phyloP scores from a whole-genome alignment of 2,888 invertebrate species.

The Mesorhabditis belari region DNA sequence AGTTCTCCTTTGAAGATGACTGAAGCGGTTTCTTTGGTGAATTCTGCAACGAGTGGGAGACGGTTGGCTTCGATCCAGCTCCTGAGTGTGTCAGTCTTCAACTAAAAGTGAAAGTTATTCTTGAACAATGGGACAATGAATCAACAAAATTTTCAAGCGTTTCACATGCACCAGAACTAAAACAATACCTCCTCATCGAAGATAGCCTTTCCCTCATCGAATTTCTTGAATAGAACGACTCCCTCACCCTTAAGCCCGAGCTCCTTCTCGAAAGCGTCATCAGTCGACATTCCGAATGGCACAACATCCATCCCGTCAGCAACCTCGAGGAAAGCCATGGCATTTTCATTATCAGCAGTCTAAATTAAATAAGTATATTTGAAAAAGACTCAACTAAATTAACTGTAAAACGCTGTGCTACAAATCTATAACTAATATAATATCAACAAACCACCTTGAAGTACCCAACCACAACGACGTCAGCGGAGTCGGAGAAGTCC shows the following conservation, averaged over 20 bases:
- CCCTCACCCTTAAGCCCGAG: slow-evolving; percentile 30
- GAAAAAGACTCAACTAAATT: too few species aligned
- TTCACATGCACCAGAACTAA: too few species aligned
- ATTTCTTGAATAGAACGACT: slow-evolving; percentile 63
- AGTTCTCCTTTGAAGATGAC: slow-evolving; percentile 95
- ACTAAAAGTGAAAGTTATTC: too few species aligned
- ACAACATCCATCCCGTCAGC: slow-evolving; percentile 76
- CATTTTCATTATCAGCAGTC: slow-evolving; percentile 70
- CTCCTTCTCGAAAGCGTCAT: slow-evolving; percentile 70
- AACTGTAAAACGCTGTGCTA: too few species aligned
- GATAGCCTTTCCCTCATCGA: slow-evolving; percentile 1
- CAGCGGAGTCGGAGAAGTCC: slow-evolving; percentile 69
- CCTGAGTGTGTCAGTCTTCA: too few species aligned
- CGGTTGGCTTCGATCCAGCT: slow-evolving; percentile 14
- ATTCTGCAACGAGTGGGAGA: slow-evolving; percentile 23
- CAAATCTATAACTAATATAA: too few species aligned
- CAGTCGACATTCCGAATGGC: slow-evolving; percentile 75
- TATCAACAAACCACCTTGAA: slow-evolving; percentile 59
- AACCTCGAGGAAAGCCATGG: slow-evolving; percentile 73
- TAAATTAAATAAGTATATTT: slow-evolving; percentile 41
- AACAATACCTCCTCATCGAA: slow-evolving; percentile 7
- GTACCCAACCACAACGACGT: slow-evolving; percentile 79
- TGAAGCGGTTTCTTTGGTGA: slow-evolving; percentile 67
- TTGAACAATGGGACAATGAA: too few species aligned
- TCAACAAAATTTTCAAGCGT: too few species aligned